Percentiles rank a stretch among this genome's conserved stretches.
Evolutionary conservation across 2,113 vertebrate species (phyloP).

Genomic region (Petroica traversi): DNA sequence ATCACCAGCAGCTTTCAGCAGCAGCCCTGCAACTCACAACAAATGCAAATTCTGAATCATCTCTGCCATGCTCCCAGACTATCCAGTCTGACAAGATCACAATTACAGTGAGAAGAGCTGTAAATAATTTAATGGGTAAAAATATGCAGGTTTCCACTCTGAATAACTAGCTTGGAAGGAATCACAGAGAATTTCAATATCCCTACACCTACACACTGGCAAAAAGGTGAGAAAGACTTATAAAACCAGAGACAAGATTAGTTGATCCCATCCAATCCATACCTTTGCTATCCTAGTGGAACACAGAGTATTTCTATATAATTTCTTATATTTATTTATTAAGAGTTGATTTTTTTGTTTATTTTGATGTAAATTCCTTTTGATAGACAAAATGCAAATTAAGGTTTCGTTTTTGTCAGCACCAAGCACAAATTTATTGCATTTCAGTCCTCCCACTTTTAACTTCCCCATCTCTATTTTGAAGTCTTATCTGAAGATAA

Average conservation of each 20-base stretch:
- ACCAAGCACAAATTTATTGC: rapidly evolving
- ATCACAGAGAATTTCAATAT: background rate
- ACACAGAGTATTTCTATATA: background rate
- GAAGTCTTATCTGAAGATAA: background rate
- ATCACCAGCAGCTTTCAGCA: background rate
- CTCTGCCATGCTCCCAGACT: background rate
- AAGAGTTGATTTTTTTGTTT: background rate
- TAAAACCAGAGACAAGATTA: background rate
- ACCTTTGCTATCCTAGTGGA: background rate
- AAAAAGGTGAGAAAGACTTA: background rate
- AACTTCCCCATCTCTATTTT: background rate
- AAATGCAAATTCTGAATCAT: background rate
- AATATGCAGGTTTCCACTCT: background rate
- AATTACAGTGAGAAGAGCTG: background rate
- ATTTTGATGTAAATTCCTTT: background rate
- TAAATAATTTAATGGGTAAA: background rate
- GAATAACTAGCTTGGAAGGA: background rate
- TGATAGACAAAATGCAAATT: background rate
- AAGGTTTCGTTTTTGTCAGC: background rate
- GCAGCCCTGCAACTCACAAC: background rate
- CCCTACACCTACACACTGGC: background rate
- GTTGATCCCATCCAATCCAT: background rate
- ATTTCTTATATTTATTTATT: background rate
- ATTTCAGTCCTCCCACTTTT: background rate
- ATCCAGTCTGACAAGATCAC: background rate